Evolutionary conservation across 2,888 invertebrate genomes (phyloP).

Genomic region (Plebejus anna): DNA sequence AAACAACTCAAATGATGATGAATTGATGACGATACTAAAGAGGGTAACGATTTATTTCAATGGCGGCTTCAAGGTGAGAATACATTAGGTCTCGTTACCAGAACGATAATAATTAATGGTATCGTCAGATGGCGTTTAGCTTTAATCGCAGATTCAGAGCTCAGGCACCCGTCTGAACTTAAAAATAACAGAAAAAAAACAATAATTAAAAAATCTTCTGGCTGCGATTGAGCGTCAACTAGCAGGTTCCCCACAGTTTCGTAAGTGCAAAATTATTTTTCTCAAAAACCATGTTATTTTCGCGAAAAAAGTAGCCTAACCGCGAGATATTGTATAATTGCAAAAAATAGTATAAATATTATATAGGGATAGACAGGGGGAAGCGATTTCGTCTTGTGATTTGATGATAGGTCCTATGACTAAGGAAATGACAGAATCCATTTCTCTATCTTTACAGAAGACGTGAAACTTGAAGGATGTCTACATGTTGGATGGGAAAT

Average conservation of each 20-base stretch:
- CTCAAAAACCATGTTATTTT: too few species aligned
- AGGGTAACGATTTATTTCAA: slow-evolving; percentile 14
- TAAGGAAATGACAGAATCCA: too few species aligned
- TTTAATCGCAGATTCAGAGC: background rate
- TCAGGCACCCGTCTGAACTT: background rate
- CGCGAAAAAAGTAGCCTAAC: too few species aligned
- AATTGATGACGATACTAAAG: background rate
- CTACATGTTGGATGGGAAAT: slow-evolving; percentile 51
- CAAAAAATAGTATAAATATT: too few species aligned
- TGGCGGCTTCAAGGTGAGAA: slow-evolving; percentile 12
- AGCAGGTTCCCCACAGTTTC: too few species aligned
- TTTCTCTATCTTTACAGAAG: slow-evolving; percentile 35
- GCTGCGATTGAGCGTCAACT: background rate
- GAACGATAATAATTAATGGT: slow-evolving; percentile 2
- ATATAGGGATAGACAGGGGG: too few species aligned
- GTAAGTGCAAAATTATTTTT: too few species aligned
- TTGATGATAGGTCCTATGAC: too few species aligned
- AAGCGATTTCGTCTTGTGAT: too few species aligned
- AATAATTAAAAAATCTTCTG: background rate
- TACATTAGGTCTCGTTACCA: slow-evolving; percentile 3
- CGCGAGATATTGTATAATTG: too few species aligned
- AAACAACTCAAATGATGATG: background rate
- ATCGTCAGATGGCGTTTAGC: background rate
- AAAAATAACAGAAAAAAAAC: background rate
- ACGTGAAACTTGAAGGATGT: slow-evolving; percentile 48